A percentile compares a stretch with the other conserved stretches of the same genome.
These are phyloP conservation scores for Diglossa brunneiventris DNA, from an alignment of 2,113 vertebrate genomes.

Conservation along the genomic window DNA sequence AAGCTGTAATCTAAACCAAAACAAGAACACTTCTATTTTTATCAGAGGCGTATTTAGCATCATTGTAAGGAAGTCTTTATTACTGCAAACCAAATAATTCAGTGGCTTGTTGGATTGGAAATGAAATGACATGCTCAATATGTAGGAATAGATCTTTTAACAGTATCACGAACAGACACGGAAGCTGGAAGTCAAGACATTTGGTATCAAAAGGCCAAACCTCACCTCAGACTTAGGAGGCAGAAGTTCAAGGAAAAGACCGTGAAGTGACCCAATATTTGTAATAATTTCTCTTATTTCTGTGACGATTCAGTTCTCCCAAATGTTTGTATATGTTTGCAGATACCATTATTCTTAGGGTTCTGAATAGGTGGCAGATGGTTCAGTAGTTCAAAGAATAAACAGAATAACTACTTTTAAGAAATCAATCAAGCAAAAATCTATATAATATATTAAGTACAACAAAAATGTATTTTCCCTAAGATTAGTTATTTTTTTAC, in stretches of 20 bases:
- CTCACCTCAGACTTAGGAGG: not conserved
- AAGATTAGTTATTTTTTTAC: not conserved
- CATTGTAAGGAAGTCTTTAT: not conserved
- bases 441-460: not conserved
- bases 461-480: not conserved
- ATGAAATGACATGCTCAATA: not conserved
- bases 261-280: not conserved
- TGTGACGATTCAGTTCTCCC: not conserved
- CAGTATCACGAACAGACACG: not conserved
- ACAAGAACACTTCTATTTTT: not conserved
- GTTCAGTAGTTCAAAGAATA: not conserved
- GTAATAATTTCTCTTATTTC: not conserved
- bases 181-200: not conserved
- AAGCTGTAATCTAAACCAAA: not conserved
- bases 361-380: not conserved
- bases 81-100: not conserved
- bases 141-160: not conserved
- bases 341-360: not conserved
- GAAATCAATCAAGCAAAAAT: not conserved
- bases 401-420: not conserved
- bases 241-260: not conserved
- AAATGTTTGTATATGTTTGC: not conserved
- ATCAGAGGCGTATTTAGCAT: not conserved
- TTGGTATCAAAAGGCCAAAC: conserved; percentile 1
- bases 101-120: not conserved